A percentile compares a stretch with the other conserved stretches of the same genome.
Evolutionary conservation across 2,113 vertebrate genomes (phyloP).

Genomic region (Callospermophilus lateralis): DNA sequence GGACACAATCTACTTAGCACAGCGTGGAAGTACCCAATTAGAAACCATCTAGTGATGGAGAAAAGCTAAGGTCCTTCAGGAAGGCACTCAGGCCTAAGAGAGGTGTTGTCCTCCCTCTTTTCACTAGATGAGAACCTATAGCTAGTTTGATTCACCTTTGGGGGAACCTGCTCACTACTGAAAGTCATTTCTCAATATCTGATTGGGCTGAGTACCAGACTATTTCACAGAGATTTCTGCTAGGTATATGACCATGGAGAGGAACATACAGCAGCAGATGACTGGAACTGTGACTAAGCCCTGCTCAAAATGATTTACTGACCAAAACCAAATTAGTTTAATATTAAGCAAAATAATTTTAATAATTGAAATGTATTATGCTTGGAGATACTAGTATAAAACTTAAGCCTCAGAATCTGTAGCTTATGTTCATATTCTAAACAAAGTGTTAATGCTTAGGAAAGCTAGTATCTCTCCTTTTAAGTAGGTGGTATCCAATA

Average conservation of each 20-base stretch:
- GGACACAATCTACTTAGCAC: not conserved
- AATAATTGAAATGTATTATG: not conserved
- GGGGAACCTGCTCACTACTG: not conserved
- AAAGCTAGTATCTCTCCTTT: not conserved
- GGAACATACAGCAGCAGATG: not conserved
- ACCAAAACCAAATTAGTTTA: slow-evolving; percentile 26
- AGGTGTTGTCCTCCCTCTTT: slow-evolving; percentile 2
- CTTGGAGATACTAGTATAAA: not conserved
- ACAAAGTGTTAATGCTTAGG: not conserved
- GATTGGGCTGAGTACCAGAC: not conserved
- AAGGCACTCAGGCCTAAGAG: slow-evolving; percentile 20
- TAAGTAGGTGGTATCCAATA: not conserved
- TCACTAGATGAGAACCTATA: slow-evolving; percentile 36
- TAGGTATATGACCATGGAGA: not conserved
- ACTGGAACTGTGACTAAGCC: not conserved
- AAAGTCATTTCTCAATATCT: slow-evolving; percentile 27
- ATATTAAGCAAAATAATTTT: not conserved
- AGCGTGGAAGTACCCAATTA: not conserved
- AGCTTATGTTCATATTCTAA: slow-evolving; percentile 30
- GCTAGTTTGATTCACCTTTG: not conserved
- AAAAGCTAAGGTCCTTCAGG: not conserved
- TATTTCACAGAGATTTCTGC: slow-evolving; percentile 3
- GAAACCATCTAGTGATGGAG: not conserved
- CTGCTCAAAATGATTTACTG: not conserved
- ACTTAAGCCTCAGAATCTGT: not conserved